phyloP scores from a whole-genome alignment of 1,140 invertebrate species.

The Diploscapter pachys region DNA sequence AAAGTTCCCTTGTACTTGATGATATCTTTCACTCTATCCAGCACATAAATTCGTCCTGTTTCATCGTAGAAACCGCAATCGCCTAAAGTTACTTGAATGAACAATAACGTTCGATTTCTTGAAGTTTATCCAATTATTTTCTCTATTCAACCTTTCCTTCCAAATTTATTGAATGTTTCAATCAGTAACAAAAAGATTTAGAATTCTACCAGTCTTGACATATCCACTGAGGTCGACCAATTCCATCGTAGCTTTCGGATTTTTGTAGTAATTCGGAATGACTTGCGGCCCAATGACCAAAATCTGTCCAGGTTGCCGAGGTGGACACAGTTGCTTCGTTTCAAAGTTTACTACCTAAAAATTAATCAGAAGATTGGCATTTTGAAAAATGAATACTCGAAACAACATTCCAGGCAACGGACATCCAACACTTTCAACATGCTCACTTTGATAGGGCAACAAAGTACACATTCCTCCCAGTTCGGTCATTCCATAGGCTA shows the following conservation, averaged over 20 bases:
- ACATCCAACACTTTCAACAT: slow-evolving; percentile 69
- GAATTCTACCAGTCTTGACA: slow-evolving; percentile 50
- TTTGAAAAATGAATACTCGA: slow-evolving; percentile 62
- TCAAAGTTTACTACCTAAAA: slow-evolving; percentile 47
- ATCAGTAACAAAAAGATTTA: slow-evolving; percentile 1
- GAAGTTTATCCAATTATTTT: no score
- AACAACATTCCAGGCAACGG: slow-evolving; percentile 69
- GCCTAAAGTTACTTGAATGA: slow-evolving; percentile 51
- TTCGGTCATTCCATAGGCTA: slow-evolving; percentile 64
- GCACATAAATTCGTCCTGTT: slow-evolving; percentile 54
- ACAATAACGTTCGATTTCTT: background rate
- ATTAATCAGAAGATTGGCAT: background rate
- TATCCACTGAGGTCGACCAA: slow-evolving; percentile 44
- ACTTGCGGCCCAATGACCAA: slow-evolving; percentile 42
- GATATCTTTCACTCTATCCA: slow-evolving; percentile 58
- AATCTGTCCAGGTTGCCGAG: slow-evolving; percentile 42
- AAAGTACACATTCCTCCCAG: slow-evolving; percentile 59
- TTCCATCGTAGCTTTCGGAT: slow-evolving; percentile 55
- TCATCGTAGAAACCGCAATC: slow-evolving; percentile 57
- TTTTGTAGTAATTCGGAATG: slow-evolving; percentile 63
- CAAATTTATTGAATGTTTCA: no score
- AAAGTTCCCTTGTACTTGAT: slow-evolving; percentile 48
- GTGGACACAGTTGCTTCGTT: slow-evolving; percentile 44
- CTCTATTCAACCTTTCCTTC: no score
- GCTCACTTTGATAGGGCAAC: slow-evolving; percentile 42